A percentile compares a stretch with the other conserved stretches of the same genome.
Evolutionary conservation across 2,797 vertebrate genomes (phyloP).

Genomic region (Xiphophorus birchmanni): DNA sequence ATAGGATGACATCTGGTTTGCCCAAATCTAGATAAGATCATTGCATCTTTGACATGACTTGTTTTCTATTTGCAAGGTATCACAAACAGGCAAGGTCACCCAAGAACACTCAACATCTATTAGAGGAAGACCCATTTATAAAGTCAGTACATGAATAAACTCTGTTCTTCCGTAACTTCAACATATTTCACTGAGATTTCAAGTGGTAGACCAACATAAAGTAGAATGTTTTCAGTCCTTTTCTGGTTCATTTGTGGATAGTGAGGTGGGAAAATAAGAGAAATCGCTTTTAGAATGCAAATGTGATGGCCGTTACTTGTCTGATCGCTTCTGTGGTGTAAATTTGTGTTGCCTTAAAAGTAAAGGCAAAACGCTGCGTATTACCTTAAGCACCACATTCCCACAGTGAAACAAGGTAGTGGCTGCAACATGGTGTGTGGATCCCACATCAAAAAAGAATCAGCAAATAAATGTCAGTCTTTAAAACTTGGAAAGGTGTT

Average conservation of each 20-base stretch:
- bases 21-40: background rate
- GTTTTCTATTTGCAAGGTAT: background rate
- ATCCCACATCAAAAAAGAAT: background rate
- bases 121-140: background rate
- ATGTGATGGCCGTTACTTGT: too few species aligned
- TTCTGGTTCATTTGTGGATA: background rate
- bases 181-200: background rate
- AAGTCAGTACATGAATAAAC: background rate
- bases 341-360: background rate
- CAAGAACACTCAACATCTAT: background rate
- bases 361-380: background rate
- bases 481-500: background rate
- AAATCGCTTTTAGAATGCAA: too few species aligned
- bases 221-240: background rate
- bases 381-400: background rate
- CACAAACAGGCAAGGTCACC: background rate
- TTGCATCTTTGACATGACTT: background rate
- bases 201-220: background rate
- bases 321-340: background rate
- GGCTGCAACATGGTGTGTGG: background rate
- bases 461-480: background rate
- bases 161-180: background rate
- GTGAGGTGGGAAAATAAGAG: too few species aligned
- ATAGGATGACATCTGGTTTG: background rate
- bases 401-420: background rate